A percentile compares a stretch with the other conserved stretches of the same genome.
Conservation (phyloP, 2,888 invertebrate species). For the Agrotis exclamationis region DNA sequence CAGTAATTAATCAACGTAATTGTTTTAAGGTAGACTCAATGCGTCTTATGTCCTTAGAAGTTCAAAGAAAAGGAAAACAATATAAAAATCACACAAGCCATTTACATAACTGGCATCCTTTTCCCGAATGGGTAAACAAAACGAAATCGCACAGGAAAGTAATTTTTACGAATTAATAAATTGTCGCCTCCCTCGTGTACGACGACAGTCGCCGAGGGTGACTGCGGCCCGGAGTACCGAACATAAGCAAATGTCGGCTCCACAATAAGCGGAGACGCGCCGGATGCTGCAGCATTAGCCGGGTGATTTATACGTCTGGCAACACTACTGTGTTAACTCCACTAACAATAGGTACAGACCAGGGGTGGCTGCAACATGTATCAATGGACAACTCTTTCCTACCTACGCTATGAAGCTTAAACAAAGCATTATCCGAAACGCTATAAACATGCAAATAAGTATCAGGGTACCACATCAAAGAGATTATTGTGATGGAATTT, state of each 20-base stretch:
- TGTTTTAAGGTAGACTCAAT: not conserved
- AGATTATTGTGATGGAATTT: constrained; percentile 75
- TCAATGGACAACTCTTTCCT: constrained; percentile 70
- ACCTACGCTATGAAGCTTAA: constrained; percentile 65
- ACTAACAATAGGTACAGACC: constrained; percentile 80
- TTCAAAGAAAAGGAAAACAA: constrained; percentile 2
- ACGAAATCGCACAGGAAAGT: constrained; percentile 69
- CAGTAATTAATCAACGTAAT: not conserved
- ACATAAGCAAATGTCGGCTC: constrained; percentile 79
- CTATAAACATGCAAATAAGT: constrained; percentile 80
- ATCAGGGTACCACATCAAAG: constrained; percentile 74
- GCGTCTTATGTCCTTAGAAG: not conserved
- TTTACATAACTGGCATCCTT: constrained; percentile 26
- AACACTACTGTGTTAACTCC: constrained; percentile 83
- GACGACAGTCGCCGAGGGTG: constrained; percentile 56
- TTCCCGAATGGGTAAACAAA: constrained; percentile 57
- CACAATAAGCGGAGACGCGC: constrained; percentile 82
- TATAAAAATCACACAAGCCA: not conserved
- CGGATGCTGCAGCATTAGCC: constrained; percentile 88
- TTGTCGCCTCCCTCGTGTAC: constrained; percentile 76
- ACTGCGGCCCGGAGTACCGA: constrained; percentile 43
- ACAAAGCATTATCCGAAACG: constrained; percentile 70
- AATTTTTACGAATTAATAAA: constrained; percentile 85
- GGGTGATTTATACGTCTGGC: constrained; percentile 90
- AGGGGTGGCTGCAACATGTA: constrained; percentile 68